Conservation (phyloP, 1,140 invertebrate genomes). For the Leptopilina clavipes region DNA sequence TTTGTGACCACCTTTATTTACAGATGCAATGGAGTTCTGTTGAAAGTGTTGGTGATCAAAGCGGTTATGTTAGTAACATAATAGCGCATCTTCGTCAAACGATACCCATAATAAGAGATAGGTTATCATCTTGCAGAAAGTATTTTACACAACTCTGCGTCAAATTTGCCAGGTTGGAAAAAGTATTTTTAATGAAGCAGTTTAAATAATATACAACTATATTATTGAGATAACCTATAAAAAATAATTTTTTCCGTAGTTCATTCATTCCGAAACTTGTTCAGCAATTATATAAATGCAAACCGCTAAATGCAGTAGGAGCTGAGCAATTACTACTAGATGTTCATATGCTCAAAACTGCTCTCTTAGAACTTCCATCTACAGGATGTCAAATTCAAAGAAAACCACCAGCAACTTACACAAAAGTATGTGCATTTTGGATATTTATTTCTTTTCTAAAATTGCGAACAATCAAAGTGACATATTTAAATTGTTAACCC, state of each 20-base stretch:
- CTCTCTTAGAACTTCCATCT: constrained; percentile 95
- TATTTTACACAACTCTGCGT: constrained; percentile 99
- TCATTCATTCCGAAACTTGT: constrained; percentile 97
- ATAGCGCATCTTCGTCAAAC: constrained; percentile 90
- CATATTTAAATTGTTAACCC: neutral
- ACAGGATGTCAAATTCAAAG: constrained; percentile 90
- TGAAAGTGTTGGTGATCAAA: constrained; percentile 97
- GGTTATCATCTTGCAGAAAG: constrained; percentile 94
- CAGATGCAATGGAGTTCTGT: constrained; percentile 93
- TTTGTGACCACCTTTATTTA: neutral
- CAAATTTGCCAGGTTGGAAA: constrained; percentile 87
- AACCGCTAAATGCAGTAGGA: constrained; percentile 92
- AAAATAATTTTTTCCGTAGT: constrained; percentile 74
- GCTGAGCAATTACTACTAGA: constrained; percentile 98
- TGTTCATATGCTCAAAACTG: constrained; percentile 97
- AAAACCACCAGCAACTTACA: constrained; percentile 89
- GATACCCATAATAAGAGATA: constrained; percentile 92
- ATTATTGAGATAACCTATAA: too few relatives aligned
- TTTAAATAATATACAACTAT: neutral
- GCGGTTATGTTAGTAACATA: constrained; percentile 94
- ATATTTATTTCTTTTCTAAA: neutral
- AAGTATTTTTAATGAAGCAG: neutral
- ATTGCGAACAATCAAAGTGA: neutral
- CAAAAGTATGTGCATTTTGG: constrained; percentile 72
- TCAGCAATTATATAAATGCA: constrained; percentile 94